These are phyloP conservation scores for Andrena marginata DNA, from an alignment of 2,888 invertebrate genomes.

Conservation along the genomic window DNA sequence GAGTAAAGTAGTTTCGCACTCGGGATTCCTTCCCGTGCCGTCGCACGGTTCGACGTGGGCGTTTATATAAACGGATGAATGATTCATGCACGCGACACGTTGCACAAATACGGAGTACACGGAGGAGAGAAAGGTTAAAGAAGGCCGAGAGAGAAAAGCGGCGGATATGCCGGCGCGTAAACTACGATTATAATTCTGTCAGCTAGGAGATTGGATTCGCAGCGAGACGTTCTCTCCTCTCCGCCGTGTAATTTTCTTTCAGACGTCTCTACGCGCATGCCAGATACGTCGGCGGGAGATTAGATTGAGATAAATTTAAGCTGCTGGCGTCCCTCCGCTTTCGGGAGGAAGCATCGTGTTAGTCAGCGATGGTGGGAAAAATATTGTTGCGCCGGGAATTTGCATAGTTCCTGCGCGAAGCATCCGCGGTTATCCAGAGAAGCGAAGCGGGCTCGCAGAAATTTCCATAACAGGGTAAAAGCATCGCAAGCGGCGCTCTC, in stretches of 20 bases:
- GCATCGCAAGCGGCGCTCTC: not conserved
- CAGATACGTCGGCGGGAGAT: no score
- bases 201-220: not conserved
- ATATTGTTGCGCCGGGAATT: not conserved
- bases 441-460: not conserved
- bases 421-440: not conserved
- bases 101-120: not conserved
- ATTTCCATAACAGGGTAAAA: constrained; percentile 31
- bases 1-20: not conserved
- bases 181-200: not conserved
- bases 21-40: constrained; percentile 2
- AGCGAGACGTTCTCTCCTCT: not conserved
- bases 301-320: no score
- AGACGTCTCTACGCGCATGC: no score
- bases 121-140: no score
- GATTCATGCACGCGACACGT: constrained; percentile 20
- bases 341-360: no score
- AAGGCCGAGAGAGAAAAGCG: not conserved
- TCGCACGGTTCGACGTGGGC: not conserved
- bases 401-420: not conserved
- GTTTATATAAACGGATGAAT: constrained; percentile 27
- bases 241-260: not conserved
- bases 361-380: no score
- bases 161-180: constrained; percentile 7
- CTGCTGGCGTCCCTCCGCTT: no score